Evolutionary conservation across 2,888 invertebrate species (phyloP).

Genomic region (Netelia virgata): DNA sequence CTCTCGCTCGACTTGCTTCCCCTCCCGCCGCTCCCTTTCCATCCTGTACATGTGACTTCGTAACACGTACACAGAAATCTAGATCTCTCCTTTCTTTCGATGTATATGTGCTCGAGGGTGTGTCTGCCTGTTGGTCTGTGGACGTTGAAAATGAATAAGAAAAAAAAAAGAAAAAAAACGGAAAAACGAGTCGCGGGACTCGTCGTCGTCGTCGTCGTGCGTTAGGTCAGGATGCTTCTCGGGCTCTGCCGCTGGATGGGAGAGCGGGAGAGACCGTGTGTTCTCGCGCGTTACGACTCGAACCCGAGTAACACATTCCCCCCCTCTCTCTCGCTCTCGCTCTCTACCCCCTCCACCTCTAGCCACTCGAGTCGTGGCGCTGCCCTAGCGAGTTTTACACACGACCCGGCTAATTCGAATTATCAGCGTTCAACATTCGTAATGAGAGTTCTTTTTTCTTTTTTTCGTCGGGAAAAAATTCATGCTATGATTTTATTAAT

Average conservation of each 20-base stretch:
- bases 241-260: conserved; percentile 47
- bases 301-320: conserved; percentile 28
- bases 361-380: background rate
- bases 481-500: too few species aligned
- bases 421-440: background rate
- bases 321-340: background rate
- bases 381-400: background rate
- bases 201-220: conserved; percentile 65
- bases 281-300: conserved; percentile 59
- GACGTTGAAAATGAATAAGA: conserved; percentile 39
- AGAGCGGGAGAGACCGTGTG: conserved; percentile 28
- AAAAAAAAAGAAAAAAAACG: conserved; percentile 42
- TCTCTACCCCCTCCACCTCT: background rate
- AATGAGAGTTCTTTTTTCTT: background rate
- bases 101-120: conserved; percentile 9
- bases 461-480: too few species aligned
- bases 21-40: background rate
- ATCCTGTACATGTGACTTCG: background rate
- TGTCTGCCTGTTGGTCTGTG: conserved; percentile 49
- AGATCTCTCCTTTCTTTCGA: background rate
- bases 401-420: background rate
- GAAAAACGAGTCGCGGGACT: conserved; percentile 61
- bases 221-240: conserved; percentile 71
- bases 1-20: conserved; percentile 26
- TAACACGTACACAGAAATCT: background rate